Evolutionary conservation across 2,797 vertebrate species (phyloP).

Genomic region (Melanotaenia nigrans): DNA sequence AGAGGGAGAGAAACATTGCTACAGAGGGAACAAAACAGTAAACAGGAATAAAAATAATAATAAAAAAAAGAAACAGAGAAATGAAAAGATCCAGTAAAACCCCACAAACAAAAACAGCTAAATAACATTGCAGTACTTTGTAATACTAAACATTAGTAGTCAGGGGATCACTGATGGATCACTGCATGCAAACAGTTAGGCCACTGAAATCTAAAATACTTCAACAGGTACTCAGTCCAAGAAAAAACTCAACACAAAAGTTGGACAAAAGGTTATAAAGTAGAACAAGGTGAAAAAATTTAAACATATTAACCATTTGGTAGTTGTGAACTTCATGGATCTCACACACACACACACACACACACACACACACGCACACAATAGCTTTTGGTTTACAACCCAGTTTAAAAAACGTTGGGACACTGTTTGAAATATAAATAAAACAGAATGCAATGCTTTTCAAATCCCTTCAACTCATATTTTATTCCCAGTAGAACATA

Average conservation of each 20-base stretch:
- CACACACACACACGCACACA: too few species aligned
- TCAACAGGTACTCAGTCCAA: conserved; percentile 11
- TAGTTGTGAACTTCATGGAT: not conserved
- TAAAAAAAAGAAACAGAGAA: not conserved
- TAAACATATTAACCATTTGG: not conserved
- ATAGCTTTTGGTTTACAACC: too few species aligned
- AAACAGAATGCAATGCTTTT: too few species aligned
- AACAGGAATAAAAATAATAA: not conserved
- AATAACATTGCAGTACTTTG: conserved; percentile 7
- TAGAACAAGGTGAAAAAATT: not conserved
- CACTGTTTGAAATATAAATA: too few species aligned
- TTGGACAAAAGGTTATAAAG: not conserved
- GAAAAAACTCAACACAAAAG: not conserved
- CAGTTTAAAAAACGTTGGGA: too few species aligned
- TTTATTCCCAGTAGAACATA: too few species aligned
- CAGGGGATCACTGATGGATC: conserved; percentile 13
- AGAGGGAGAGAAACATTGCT: not conserved
- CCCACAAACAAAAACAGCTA: conserved; percentile 8
- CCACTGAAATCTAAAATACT: not conserved
- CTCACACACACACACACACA: not conserved
- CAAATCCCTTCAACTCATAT: too few species aligned
- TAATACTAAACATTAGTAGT: conserved; percentile 1
- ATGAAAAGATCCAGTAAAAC: conserved; percentile 3
- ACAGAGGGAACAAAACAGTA: conserved; percentile 13
- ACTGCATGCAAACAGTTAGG: not conserved